Evolutionary conservation across 1,140 invertebrate species (phyloP).

Genomic region (Caenorhabditis inopinata): DNA sequence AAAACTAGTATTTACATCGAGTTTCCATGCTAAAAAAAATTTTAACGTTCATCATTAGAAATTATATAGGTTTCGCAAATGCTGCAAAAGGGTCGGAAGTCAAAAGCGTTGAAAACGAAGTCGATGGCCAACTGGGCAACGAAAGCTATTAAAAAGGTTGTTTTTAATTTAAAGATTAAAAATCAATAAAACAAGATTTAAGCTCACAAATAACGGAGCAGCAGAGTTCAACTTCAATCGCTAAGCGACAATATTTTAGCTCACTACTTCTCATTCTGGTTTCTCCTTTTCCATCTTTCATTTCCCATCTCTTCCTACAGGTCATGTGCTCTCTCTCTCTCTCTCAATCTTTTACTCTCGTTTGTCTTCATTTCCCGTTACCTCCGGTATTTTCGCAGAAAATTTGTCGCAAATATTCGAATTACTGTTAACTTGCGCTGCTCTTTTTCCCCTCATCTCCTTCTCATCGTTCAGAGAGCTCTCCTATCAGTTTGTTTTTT

Average conservation of each 20-base stretch:
- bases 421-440: too few species aligned
- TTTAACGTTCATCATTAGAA: too few species aligned
- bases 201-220: not conserved
- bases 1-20: too few species aligned
- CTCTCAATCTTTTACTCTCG: not conserved
- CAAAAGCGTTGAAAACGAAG: slow-evolving; percentile 82
- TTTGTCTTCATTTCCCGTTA: too few species aligned
- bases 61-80: slow-evolving; percentile 67
- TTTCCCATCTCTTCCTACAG: not conserved
- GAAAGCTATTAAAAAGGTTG: slow-evolving; percentile 82
- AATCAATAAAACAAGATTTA: not conserved
- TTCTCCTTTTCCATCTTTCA: not conserved
- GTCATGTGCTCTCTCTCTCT: not conserved
- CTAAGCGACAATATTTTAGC: not conserved
- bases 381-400: too few species aligned
- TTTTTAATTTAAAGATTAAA: not conserved
- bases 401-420: too few species aligned
- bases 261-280: not conserved
- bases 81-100: slow-evolving; percentile 77
- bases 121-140: slow-evolving; percentile 84
- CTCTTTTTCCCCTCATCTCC: too few species aligned
- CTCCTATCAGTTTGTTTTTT: too few species aligned
- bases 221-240: slow-evolving; percentile 1
- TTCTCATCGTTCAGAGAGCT: too few species aligned
- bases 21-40: too few species aligned